Base-by-base conservation (phyloP, 2,888 invertebrate genomes). In the Leptothorax acervorum region DNA sequence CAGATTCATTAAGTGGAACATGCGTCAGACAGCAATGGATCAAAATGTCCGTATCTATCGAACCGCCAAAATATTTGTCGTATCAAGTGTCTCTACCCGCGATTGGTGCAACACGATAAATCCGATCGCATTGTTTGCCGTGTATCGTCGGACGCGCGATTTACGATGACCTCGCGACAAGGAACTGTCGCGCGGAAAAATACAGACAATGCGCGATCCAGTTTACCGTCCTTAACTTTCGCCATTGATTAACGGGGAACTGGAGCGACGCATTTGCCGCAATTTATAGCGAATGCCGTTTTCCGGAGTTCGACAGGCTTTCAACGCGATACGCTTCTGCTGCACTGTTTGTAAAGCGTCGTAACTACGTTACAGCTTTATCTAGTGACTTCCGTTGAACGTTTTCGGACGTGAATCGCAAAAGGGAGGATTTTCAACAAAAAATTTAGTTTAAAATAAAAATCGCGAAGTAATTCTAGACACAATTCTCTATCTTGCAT, bases 301-400 rank as follows among this genome's bases (percentile, higher is more conserved):
- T 79, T 71, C 79, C 79, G 71, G 79, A 79, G 79, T 79, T 79
- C 79, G 71, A 23, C 79, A 71, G 71, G 66, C 79, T 79, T 71
- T 79, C 79, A 60, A 4, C 70, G 79, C n/a, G 57, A 79, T 70
- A 45, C 60, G 45, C 35, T 79, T 79, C 71, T 71, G 55, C 39
- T 35, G 53, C 42, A n/a, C 39, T 79, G 79, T 79, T 79, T 60
- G 79, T 55, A 60, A 71, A 79, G 39, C 18, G 45, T 23, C 70
- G 78, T 79, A 79, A 79, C 57, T 45, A 15, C 35, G 70, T 79
- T 71, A 79, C 71, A 35, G 28, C 79, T 71, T 79, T 71, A 79
- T 60, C 71, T 23, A 35, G 60, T 6, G 23, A 60, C 45, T 55
- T 55, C 55, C 55, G 78, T 45, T 18, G 18, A 68, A 55, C 18